Conservation (phyloP, 2,797 vertebrate species). For the Pseudochaenichthys georgianus region DNA sequence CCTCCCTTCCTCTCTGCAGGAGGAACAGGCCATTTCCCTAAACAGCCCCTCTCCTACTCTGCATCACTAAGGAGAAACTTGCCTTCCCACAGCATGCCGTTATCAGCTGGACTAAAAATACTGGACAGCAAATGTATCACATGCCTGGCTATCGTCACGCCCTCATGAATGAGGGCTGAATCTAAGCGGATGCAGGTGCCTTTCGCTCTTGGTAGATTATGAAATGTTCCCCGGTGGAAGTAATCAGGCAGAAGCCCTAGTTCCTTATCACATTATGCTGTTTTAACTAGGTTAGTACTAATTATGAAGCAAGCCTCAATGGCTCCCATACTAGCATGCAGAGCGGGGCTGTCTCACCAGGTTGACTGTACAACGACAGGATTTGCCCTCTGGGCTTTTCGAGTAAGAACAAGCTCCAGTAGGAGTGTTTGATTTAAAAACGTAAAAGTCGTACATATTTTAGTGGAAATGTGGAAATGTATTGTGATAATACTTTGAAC, state of each 20-base stretch:
- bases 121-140: slow-evolving; percentile 54
- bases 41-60: slow-evolving; percentile 49
- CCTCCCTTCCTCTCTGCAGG: slow-evolving; percentile 59
- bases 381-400: slow-evolving; percentile 12
- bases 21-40: slow-evolving; percentile 63
- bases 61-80: slow-evolving; percentile 69
- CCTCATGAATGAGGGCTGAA: slow-evolving; percentile 34
- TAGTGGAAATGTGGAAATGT: not conserved
- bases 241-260: slow-evolving; percentile 57
- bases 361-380: slow-evolving; percentile 21
- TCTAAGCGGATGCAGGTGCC: slow-evolving; percentile 57
- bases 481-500: not conserved
- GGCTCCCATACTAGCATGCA: slow-evolving; percentile 42
- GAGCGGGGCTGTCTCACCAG: slow-evolving; percentile 21
- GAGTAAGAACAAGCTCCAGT: not conserved
- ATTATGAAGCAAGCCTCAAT: slow-evolving; percentile 52
- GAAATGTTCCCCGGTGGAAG: slow-evolving; percentile 65
- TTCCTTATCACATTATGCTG: slow-evolving; percentile 49
- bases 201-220: slow-evolving; percentile 53
- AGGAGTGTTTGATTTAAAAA: not conserved
- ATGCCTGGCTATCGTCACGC: slow-evolving; percentile 53
- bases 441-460: not conserved
- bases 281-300: slow-evolving; percentile 53
- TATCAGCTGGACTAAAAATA: slow-evolving; percentile 78
- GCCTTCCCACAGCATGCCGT: slow-evolving; percentile 51